These are phyloP conservation scores for Sacculina carcini DNA, from an alignment of 2,888 invertebrate species.

Conservation along the genomic window DNA sequence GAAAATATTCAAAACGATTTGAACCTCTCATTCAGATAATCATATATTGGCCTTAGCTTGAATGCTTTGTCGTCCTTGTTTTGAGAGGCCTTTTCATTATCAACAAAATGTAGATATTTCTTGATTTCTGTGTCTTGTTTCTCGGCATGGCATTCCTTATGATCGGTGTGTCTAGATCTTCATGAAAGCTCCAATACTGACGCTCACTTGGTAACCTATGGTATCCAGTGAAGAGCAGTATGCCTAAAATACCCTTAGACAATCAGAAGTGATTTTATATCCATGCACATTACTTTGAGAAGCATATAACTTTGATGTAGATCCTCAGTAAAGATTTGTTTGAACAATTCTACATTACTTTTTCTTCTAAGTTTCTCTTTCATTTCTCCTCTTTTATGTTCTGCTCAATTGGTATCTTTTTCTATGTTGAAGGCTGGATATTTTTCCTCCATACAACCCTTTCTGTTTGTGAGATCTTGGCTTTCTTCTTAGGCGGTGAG, in stretches of 20 bases:
- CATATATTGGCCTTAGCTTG: too few relatives aligned
- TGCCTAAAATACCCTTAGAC: background rate
- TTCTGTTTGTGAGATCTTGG: too few relatives aligned
- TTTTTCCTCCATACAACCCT: too few relatives aligned
- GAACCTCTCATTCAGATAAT: too few relatives aligned
- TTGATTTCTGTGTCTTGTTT: conserved; percentile 1
- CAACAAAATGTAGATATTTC: conserved; percentile 1
- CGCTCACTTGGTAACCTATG: too few relatives aligned
- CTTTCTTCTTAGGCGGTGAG: too few relatives aligned
- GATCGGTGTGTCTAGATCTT: conserved; percentile 4
- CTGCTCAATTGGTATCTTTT: conserved; percentile 5
- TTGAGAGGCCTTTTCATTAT: too few relatives aligned
- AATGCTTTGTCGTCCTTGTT: too few relatives aligned
- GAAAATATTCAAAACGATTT: conserved; percentile 6
- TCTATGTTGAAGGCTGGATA: too few relatives aligned
- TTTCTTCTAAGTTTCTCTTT: background rate
- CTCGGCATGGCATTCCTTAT: conserved; percentile 6
- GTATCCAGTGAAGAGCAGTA: conserved; percentile 2
- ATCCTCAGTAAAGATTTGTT: background rate
- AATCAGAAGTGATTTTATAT: background rate
- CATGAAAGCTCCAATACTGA: too few relatives aligned
- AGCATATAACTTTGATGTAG: background rate
- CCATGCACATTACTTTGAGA: conserved; percentile 1
- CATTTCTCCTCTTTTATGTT: background rate
- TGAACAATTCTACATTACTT: conserved; percentile 2